A percentile compares a stretch with the other conserved stretches of the same genome.
These are phyloP conservation scores for Drosophila prolongata DNA, from an alignment of 2,888 invertebrate species.

Conservation along the genomic window DNA sequence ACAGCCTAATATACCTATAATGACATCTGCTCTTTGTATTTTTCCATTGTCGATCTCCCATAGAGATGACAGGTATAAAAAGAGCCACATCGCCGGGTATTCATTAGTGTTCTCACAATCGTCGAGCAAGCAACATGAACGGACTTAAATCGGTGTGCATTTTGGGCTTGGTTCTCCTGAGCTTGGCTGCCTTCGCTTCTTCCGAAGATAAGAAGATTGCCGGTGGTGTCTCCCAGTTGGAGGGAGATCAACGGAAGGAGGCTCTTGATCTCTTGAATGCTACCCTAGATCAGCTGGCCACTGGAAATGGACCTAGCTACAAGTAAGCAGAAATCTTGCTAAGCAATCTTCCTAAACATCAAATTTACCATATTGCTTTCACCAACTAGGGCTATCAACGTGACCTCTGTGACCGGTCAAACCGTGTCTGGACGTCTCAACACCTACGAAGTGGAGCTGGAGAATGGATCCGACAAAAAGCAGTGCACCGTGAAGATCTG, in stretches of 20 bases:
- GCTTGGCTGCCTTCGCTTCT: constrained; percentile 6
- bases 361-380: no score
- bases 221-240: constrained; percentile 13
- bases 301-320: constrained; percentile 59
- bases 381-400: constrained; percentile 46
- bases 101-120: constrained; percentile 22
- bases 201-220: background rate
- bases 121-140: constrained; percentile 26
- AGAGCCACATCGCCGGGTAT: no score
- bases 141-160: constrained; percentile 16
- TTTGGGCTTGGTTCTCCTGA: constrained; percentile 22
- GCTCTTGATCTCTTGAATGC: constrained; percentile 38
- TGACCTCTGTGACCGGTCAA: constrained; percentile 65
- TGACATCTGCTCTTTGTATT: constrained; percentile 4
- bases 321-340: constrained; percentile 28
- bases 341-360: no score
- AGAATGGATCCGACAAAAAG: constrained; percentile 41
- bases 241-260: constrained; percentile 19
- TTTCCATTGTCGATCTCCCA: constrained; percentile 15
- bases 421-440: constrained; percentile 57
- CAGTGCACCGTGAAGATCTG: constrained; percentile 60
- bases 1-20: background rate
- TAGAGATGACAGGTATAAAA: constrained; percentile 5
- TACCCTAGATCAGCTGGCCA: constrained; percentile 37
- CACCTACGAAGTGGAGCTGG: constrained; percentile 59